These are phyloP conservation scores for Psittacula echo DNA, from an alignment of 2,797 vertebrate genomes.

Conservation along the genomic window DNA sequence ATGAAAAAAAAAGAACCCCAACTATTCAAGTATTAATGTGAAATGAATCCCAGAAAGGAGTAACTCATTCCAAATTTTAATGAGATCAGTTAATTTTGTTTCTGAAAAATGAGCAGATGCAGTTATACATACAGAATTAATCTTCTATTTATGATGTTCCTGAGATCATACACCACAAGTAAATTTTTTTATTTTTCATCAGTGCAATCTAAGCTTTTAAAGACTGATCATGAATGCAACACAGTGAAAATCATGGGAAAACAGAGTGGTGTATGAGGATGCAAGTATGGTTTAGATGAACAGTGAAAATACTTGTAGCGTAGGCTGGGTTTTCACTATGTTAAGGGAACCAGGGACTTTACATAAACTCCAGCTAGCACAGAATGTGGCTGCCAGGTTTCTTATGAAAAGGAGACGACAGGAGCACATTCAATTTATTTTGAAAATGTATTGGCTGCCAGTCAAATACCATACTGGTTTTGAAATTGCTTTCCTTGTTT, in stretches of 20 bases:
- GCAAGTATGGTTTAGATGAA: conserved; percentile 31
- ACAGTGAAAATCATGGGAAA: conserved; percentile 1
- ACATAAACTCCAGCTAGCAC: conserved; percentile 59
- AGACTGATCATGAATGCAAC: not conserved
- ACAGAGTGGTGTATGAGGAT: not conserved
- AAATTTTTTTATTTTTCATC: not conserved
- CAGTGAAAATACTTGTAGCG: conserved; percentile 46
- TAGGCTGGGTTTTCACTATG: conserved; percentile 45
- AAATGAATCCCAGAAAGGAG: not conserved
- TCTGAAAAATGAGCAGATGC: not conserved
- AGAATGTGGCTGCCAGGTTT: conserved; percentile 70
- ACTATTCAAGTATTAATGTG: not conserved
- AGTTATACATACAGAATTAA: not conserved
- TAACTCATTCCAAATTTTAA: not conserved
- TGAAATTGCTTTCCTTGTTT: conserved; percentile 66
- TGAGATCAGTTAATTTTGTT: not conserved
- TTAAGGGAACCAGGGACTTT: conserved; percentile 67
- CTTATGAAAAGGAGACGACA: conserved; percentile 76
- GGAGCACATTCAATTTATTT: conserved; percentile 71
- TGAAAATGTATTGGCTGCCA: conserved; percentile 69
- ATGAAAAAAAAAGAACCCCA: not conserved
- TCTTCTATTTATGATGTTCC: not conserved
- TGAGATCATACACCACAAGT: not conserved
- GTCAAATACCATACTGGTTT: conserved; percentile 70
- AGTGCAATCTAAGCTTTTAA: not conserved